Conservation (phyloP, 2,113 vertebrate species). For the Empidonax traillii region DNA sequence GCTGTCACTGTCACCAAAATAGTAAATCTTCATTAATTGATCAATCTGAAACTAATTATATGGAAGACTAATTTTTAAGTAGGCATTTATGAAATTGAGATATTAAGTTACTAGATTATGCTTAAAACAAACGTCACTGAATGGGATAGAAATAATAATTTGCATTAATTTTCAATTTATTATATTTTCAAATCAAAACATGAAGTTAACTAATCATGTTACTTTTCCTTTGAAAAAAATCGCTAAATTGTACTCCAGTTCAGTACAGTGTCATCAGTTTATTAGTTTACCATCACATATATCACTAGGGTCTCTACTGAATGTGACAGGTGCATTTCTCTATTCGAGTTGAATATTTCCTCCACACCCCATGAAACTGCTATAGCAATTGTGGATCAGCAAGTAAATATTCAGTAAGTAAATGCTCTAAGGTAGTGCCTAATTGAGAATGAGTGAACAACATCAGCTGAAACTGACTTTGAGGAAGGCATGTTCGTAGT, state of each 20-base stretch:
- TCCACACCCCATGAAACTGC: background rate
- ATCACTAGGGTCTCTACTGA: background rate
- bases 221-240: background rate
- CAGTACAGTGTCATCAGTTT: background rate
- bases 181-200: background rate
- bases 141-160: background rate
- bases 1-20: background rate
- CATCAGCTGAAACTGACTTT: background rate
- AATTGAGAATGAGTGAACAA: conserved; percentile 21
- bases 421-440: background rate
- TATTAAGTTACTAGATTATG: background rate
- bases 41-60: background rate
- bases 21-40: background rate
- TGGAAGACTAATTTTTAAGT: background rate
- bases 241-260: conserved; percentile 6
- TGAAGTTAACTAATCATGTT: background rate
- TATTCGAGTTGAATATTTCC: background rate
- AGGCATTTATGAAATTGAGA: background rate
- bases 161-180: background rate
- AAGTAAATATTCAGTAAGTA: conserved; percentile 11
- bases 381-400: background rate
- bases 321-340: background rate
- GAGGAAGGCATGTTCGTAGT: background rate
- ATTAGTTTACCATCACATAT: background rate
- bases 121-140: background rate